Evolutionary conservation across 2,888 invertebrate species (phyloP).

Genomic region (Aplocera efformata): DNA sequence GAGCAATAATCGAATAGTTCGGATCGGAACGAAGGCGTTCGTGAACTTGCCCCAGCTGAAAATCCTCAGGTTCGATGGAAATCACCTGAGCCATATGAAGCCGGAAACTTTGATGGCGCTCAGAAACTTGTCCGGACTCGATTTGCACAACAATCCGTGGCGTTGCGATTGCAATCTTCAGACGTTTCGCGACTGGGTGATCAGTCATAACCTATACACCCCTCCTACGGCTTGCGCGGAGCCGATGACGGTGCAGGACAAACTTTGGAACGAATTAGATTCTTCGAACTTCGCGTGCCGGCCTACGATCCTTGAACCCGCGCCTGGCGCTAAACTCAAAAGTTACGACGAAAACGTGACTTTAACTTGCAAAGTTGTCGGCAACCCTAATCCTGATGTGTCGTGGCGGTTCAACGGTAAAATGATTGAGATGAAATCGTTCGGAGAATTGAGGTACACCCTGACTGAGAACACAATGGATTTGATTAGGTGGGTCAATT

Average conservation of each 20-base stretch:
- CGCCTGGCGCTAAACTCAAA: conserved; percentile 80
- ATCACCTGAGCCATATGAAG: conserved; percentile 85
- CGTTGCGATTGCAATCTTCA: conserved; percentile 92
- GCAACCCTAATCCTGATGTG: conserved; percentile 88
- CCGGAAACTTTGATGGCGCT: conserved; percentile 85
- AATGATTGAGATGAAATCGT: conserved; percentile 75
- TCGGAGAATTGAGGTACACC: conserved; percentile 73
- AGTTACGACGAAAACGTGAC: conserved; percentile 86
- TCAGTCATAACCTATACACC: conserved; percentile 87
- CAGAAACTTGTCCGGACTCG: conserved; percentile 85
- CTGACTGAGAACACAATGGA: conserved; percentile 69
- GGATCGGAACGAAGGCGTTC: conserved; percentile 86
- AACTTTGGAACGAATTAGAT: conserved; percentile 87
- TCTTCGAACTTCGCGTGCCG: conserved; percentile 90
- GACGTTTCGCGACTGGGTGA: conserved; percentile 88
- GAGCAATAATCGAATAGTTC: conserved; percentile 86
- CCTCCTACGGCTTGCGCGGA: conserved; percentile 87
- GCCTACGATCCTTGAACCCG: conserved; percentile 86
- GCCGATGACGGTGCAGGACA: conserved; percentile 83
- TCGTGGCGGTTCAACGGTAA: conserved; percentile 86
- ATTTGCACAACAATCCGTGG: conserved; percentile 92
- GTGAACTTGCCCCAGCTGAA: conserved; percentile 84
- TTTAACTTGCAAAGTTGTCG: conserved; percentile 87
- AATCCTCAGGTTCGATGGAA: conserved; percentile 87
- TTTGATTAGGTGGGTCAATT: conserved; percentile 82